Base-by-base conservation (phyloP, 64 coral and sea anemone genomes). In the Pocillopora verrucosa region DNA sequence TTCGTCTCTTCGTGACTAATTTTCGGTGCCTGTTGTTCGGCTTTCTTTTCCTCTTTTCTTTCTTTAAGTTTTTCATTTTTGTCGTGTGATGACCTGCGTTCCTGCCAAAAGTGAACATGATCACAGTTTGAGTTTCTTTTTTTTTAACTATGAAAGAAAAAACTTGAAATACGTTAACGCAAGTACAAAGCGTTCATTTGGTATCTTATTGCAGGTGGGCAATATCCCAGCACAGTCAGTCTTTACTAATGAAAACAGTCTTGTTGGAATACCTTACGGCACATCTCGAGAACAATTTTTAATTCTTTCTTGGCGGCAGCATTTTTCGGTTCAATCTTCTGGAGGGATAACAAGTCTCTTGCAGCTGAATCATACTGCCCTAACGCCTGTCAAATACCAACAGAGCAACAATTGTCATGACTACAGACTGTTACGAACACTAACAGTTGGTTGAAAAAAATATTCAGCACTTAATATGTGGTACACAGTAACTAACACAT, bases 271-370 rank as follows among this genome's bases (percentile, higher is more conserved):
- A 98, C 95, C 87, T 98, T 90, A 80, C 95, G 76, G 35, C 95
- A 98, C 30, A 98, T 67, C 25, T 98, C 88, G 0, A 98, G 86
- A 7, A 98, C 92, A 58, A 89, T 59, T 2, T 98, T 86, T 2
- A 98, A 74, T 38, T 98, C 95, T 35, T 98, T 98, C 69, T 98
- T 94, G 11, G 92, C 95, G 58, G 86, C 88, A 9, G 89, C 80
- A 74, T 98, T 98, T 59, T 88, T 98, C 9, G 95, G 92, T 24
- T 98, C 95, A 80, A 88, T 94, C 86, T 98, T 98, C 56, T 94
- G 73, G 64, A 98, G 89, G 62, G 92, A 60, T 45, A 98, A 87
- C 60, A 98, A 65, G 70, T 98, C 95, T 92, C 94, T 91, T 11
- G 95, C 95, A 38, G 95, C 92, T 4, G 67, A 72, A 22, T 98